Evolutionary conservation across 2,888 invertebrate species (phyloP).

Genomic region (Hymenopus coronatus): DNA sequence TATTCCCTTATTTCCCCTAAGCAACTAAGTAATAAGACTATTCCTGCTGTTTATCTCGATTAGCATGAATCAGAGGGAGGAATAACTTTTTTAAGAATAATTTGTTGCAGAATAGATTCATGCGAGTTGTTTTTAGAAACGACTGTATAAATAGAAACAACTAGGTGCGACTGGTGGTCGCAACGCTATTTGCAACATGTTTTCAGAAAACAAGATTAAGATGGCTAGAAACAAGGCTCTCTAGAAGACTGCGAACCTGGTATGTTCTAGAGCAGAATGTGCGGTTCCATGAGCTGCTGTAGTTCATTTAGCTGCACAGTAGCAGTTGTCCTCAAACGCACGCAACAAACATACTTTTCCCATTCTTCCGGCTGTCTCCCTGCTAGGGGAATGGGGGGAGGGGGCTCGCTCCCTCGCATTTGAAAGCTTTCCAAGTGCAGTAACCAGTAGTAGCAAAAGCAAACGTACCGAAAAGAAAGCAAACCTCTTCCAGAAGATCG

Average conservation of each 20-base stretch:
- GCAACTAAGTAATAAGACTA: too few species aligned
- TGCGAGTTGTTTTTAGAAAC: too few species aligned
- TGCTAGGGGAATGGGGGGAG: background rate
- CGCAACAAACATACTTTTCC: slow-evolving; percentile 1
- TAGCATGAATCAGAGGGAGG: too few species aligned
- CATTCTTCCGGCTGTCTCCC: background rate
- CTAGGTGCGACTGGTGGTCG: too few species aligned
- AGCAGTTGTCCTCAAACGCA: slow-evolving; percentile 10
- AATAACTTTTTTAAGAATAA: too few species aligned
- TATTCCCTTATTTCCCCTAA: too few species aligned
- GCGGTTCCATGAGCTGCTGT: background rate
- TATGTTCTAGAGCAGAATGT: background rate
- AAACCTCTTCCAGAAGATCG: slow-evolving; percentile 16
- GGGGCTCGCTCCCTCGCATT: slow-evolving; percentile 10
- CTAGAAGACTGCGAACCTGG: background rate
- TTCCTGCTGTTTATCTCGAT: too few species aligned
- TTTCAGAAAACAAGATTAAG: background rate
- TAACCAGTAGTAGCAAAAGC: slow-evolving; percentile 18
- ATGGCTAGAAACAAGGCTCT: background rate
- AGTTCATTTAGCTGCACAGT: background rate
- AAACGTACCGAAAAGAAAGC: slow-evolving; percentile 25
- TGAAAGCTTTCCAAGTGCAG: slow-evolving; percentile 28
- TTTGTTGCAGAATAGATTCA: too few species aligned
- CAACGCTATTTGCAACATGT: too few species aligned
- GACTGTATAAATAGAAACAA: too few species aligned